These are phyloP conservation scores for Telmatochromis bifrenatus DNA, from an alignment of 2,113 vertebrate species.

Conservation along the genomic window DNA sequence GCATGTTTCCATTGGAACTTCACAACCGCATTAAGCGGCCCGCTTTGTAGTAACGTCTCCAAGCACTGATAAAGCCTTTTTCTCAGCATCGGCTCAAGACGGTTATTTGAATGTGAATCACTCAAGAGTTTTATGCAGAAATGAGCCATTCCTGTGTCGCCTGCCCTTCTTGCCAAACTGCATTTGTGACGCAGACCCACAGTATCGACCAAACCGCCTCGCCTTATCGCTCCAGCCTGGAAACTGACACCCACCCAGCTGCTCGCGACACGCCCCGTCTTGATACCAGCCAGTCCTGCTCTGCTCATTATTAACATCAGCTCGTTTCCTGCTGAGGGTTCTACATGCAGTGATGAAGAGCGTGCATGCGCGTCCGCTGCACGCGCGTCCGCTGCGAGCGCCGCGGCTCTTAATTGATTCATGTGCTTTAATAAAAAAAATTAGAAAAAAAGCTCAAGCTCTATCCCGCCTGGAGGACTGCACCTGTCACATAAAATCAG, in stretches of 20 bases:
- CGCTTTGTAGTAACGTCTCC: background rate
- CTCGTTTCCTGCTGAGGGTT: background rate
- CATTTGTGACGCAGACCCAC: background rate
- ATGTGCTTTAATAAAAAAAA: conserved; percentile 27
- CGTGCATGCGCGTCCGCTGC: background rate
- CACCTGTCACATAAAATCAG: conserved; percentile 49
- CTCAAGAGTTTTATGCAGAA: background rate
- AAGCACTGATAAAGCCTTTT: background rate
- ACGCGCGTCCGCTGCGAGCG: background rate
- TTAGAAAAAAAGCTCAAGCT: background rate
- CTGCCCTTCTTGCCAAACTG: conserved; percentile 7
- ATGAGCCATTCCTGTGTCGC: background rate
- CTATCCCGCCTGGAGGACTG: conserved; percentile 1
- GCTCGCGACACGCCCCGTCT: conserved; percentile 1
- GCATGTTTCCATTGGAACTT: background rate
- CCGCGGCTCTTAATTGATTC: conserved; percentile 8
- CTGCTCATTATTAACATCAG: background rate
- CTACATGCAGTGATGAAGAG: background rate
- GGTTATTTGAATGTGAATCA: background rate
- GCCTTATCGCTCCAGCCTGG: background rate
- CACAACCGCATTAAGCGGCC: background rate
- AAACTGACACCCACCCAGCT: conserved; percentile 15
- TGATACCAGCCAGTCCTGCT: background rate
- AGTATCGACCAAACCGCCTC: background rate
- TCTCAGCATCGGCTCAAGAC: background rate